Evolutionary conservation across 2,113 vertebrate genomes (phyloP), one percentile per base, ranked within the genome.

Genomic region (Empidonax alnorum): DNA sequence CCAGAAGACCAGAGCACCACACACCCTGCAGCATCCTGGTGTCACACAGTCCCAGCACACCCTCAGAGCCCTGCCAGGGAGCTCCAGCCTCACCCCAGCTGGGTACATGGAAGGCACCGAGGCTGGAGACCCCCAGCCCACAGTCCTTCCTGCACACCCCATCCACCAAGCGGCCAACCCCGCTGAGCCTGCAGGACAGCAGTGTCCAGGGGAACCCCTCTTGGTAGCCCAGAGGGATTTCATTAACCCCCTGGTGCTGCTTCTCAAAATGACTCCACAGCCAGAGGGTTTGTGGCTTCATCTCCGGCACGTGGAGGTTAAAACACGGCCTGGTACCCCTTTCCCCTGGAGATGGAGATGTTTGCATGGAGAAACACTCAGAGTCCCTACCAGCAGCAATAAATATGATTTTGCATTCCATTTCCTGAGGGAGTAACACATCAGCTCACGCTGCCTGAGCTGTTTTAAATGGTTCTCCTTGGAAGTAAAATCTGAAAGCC

Each of bases 241-340:
- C 76, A 83, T 53, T 3, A 39, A 78, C 15, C 53, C 77, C 63
- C 31, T 2, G 63, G 41, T n/a, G 61, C 49, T 39, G 33, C 56
- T 41, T 42, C 93, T 58, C 82, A n/a, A 55, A 44, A 27, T 0
- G 5, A 81, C 44, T 75, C 73, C 89, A 21, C 37, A 53, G 86
- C 14, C 52, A 52, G 42, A 23, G 14, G 9, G 16, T 46, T 6
- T 74, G 76, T 53, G 0, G 0, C 7, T 31, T 7, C 52, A 3
- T 30, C 1, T 13, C 50, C 9, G 1, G 2, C 46, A 20, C 22
- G 0, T 0, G 2, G 53, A 31, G 21, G 17, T 53, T 7, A 33
- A 22, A 35, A 15, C 10, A 0, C 12, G 25, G 20, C 59, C 35
- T 12, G 56, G 22, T 9, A 4, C 58, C 30, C 14, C 71, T 2